Evolutionary conservation across 2,888 invertebrate genomes (phyloP).

Genomic region (Branchinecta sandiegonensis): DNA sequence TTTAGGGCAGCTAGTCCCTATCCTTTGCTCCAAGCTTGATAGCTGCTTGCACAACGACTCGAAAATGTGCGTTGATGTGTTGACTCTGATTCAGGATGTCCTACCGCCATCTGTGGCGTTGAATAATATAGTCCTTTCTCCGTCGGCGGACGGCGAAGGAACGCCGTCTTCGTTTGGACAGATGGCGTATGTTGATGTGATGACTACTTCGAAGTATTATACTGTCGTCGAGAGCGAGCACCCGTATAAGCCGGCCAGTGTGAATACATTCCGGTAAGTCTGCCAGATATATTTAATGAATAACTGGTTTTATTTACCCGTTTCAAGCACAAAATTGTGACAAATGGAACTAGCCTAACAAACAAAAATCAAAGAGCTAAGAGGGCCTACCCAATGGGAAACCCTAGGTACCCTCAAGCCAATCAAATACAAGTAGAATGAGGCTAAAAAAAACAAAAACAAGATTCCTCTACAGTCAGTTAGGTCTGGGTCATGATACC

Average conservation of each 20-base stretch:
- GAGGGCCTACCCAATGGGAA: too few relatives aligned
- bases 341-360: too few relatives aligned
- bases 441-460: too few relatives aligned
- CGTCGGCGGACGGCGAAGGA: constrained; percentile 29
- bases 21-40: constrained; percentile 15
- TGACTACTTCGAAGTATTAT: constrained; percentile 69
- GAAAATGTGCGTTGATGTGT: constrained; percentile 48
- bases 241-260: constrained; percentile 78
- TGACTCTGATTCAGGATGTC: constrained; percentile 71
- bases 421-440: too few relatives aligned
- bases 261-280: constrained; percentile 59
- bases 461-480: too few relatives aligned
- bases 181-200: background rate
- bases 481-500: too few relatives aligned
- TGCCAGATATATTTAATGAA: too few relatives aligned
- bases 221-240: constrained; percentile 91
- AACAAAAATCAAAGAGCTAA: too few relatives aligned
- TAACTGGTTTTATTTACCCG: too few relatives aligned
- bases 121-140: constrained; percentile 36
- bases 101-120: constrained; percentile 59
- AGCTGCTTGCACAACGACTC: constrained; percentile 32
- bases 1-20: background rate
- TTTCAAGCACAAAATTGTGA: too few relatives aligned
- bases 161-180: background rate
- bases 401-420: too few relatives aligned